Evolutionary conservation across 2,888 invertebrate species (phyloP).

Genomic region (Periphyllus acericola): DNA sequence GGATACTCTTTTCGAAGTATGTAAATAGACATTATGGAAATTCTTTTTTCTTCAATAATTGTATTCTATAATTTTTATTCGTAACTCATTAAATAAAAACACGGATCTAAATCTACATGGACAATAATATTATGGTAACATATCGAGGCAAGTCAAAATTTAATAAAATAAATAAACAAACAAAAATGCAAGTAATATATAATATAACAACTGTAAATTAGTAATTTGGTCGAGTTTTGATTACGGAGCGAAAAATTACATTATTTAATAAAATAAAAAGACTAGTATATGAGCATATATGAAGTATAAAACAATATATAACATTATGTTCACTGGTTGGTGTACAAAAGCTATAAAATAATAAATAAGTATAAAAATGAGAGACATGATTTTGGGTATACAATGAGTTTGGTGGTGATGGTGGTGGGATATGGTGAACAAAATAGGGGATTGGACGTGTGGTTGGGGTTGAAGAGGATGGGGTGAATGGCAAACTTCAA

Average conservation of each 20-base stretch:
- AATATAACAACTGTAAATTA: constrained; percentile 42
- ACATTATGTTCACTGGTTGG: constrained; percentile 33
- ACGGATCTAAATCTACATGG: constrained; percentile 49
- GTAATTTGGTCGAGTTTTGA: constrained; percentile 45
- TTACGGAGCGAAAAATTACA: constrained; percentile 11
- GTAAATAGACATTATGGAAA: constrained; percentile 28
- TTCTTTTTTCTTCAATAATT: constrained; percentile 32
- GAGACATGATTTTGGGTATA: constrained; percentile 1
- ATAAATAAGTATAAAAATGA: constrained; percentile 33
- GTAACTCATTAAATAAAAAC: constrained; percentile 21
- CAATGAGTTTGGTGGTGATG: background rate
- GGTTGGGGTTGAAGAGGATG: background rate
- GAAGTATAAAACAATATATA: constrained; percentile 39
- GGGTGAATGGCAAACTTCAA: background rate
- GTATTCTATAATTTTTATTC: constrained; percentile 36
- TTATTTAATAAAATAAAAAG: constrained; percentile 43
- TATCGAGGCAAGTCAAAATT: constrained; percentile 55
- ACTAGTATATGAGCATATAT: constrained; percentile 50
- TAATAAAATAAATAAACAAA: constrained; percentile 59
- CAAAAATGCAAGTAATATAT: constrained; percentile 37
- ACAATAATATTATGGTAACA: constrained; percentile 60
- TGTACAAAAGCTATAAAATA: constrained; percentile 42
- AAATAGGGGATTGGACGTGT: background rate
- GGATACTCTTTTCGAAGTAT: constrained; percentile 56
- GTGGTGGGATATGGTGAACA: background rate